Evolutionary conservation across 2,113 vertebrate genomes (phyloP), one percentile per base, ranked within the genome.

Genomic region (Pristiophorus japonicus): DNA sequence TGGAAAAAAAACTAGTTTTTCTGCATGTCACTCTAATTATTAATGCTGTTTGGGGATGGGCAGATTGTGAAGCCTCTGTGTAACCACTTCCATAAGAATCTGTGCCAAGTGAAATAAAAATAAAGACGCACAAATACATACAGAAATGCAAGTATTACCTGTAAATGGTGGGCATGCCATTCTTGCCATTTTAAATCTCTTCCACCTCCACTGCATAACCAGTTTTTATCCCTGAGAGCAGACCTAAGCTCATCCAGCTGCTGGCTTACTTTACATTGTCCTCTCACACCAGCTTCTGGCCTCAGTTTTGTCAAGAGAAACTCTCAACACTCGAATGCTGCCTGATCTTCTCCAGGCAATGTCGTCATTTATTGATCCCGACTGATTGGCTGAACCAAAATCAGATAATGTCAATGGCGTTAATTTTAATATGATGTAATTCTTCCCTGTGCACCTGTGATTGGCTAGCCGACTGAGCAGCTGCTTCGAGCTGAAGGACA

Each of bases 381-480:
- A 92, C 34, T 45, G 59, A 92, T 92, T 92, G 88, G 88, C 88
- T 92, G 88, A 92, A 38, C 14, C 59, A n/a, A 63, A 62, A 92
- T 92, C 59, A 34, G 87, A 90, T 63, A 92, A n/a, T 63, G 88
- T 63, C 59, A 63, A 63, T 92, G 88, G 97, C 97, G 97, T 97
- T 95, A 96, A 98, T 98, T 98, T 98, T 97, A 98, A 97, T 98
- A 98, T 99, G 98, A 99, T 98, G 98, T 99, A 98, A 99, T 98
- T 97, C 97, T 98, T 98, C 97, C 96, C 96, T 95, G 96, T 96
- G 95, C 96, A 97, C 97, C 63, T 96, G 96, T 95, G 96, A 99
- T 98, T 98, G 98, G 99, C 97, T 98, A 97, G 94, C 55, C 96
- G 96, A 96, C 96, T 96, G 97, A 98, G 98, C 98, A 99, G 98